phyloP scores from a whole-genome alignment of 23 tunicate species.

The Clavelina lepadiformis region DNA sequence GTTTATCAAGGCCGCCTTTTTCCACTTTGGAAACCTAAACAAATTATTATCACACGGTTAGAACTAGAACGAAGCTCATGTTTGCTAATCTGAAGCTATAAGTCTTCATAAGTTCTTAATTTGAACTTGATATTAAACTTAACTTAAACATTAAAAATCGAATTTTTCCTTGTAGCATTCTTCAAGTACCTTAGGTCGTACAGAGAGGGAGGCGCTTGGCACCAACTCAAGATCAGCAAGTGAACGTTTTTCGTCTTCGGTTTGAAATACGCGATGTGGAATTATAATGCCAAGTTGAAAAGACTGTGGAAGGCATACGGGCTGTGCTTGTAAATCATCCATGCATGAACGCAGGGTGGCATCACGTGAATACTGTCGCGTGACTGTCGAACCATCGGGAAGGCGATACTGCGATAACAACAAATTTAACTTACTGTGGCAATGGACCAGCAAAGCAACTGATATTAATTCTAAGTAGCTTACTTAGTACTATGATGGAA shows the following conservation, averaged over 20 bases:
- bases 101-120: no score
- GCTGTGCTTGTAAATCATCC: slow-evolving; percentile 12
- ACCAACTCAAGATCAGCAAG: slow-evolving; percentile 26
- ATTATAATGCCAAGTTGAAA: slow-evolving; percentile 26
- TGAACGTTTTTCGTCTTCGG: slow-evolving; percentile 7
- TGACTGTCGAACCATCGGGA: slow-evolving; percentile 49
- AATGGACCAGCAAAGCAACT: no score
- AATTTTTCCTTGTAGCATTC: no score
- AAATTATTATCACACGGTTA: no score
- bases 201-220: slow-evolving; percentile 30
- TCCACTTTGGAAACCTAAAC: no score
- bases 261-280: slow-evolving; percentile 26
- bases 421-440: neutral
- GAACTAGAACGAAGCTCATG: no score
- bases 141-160: no score
- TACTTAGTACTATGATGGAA: no score
- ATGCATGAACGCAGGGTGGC: slow-evolving; percentile 4
- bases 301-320: neutral
- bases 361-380: slow-evolving; percentile 22
- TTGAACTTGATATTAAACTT: no score
- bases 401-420: slow-evolving; percentile 36
- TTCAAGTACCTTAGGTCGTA: slow-evolving; percentile 20
- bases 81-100: no score
- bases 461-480: no score
- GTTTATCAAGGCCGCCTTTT: no score